Conservation (phyloP, 2,888 invertebrate species). For the Drosophila neutralis region DNA sequence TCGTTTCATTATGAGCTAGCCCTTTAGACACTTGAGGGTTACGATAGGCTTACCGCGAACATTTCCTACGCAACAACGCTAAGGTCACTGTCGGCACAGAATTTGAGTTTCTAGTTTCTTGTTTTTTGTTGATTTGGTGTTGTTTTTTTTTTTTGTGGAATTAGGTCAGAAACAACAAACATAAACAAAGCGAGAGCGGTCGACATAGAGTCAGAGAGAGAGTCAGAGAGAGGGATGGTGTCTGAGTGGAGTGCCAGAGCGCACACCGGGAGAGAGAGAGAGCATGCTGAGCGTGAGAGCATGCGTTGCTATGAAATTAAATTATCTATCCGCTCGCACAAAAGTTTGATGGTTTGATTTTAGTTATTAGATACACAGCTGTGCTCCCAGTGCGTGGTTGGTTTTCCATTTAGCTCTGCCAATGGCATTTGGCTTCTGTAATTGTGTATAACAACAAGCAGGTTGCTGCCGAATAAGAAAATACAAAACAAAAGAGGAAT, state of each 20-base stretch:
- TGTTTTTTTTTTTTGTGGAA: constrained; percentile 39
- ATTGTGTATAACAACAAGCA: constrained; percentile 47
- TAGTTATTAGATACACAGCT: constrained; percentile 78
- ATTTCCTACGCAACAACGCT: constrained; percentile 41
- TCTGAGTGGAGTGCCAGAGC: constrained; percentile 6
- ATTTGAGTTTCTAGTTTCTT: constrained; percentile 22
- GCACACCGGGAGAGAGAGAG: constrained; percentile 22
- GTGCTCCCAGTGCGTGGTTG: constrained; percentile 48
- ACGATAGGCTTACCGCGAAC: constrained; percentile 20
- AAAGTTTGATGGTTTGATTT: constrained; percentile 60
- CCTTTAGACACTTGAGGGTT: constrained; percentile 11
- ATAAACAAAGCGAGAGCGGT: constrained; percentile 51
- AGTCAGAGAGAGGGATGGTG: constrained; percentile 11
- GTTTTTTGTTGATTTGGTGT: constrained; percentile 9
- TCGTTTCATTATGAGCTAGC: constrained; percentile 4
- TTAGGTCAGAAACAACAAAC: constrained; percentile 66
- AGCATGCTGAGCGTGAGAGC: constrained; percentile 44
- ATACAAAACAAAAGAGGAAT: not conserved
- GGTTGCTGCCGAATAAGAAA: constrained; percentile 67
- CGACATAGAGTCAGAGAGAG: constrained; percentile 9
- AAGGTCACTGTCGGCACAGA: constrained; percentile 54
- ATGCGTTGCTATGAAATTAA: constrained; percentile 61
- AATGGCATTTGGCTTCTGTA: constrained; percentile 44
- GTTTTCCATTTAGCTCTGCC: constrained; percentile 30
- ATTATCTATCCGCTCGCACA: constrained; percentile 54